phyloP scores from a whole-genome alignment of 2,113 vertebrate species.

The Candoia aspera region DNA sequence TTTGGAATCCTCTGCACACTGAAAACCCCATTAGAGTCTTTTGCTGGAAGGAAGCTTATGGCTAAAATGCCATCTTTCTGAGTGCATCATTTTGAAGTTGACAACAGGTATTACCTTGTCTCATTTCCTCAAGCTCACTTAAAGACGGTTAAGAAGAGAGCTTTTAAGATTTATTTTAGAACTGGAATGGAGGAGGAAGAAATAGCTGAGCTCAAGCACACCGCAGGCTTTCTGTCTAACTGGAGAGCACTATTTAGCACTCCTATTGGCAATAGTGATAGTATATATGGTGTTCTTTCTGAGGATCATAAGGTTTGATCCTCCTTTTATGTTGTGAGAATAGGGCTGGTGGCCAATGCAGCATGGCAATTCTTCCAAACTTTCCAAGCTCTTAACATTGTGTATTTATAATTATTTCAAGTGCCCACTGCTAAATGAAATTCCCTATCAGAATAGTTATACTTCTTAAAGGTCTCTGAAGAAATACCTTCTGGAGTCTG shows the following conservation, averaged over 20 bases:
- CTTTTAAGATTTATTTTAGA: constrained; percentile 58
- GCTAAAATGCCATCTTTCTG: constrained; percentile 49
- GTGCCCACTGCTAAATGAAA: neutral
- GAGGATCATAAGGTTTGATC: neutral
- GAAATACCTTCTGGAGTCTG: neutral
- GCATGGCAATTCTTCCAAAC: constrained; percentile 22
- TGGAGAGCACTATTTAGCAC: rapidly evolving
- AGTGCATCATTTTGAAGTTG: constrained; percentile 46
- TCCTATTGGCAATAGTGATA: neutral
- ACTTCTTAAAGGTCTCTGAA: neutral
- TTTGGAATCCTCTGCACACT: constrained; percentile 55
- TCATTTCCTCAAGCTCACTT: constrained; percentile 60
- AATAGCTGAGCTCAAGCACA: rapidly evolving
- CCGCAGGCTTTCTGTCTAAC: rapidly evolving
- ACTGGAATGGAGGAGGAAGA: neutral
- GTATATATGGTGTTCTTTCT: neutral
- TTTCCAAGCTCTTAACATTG: neutral
- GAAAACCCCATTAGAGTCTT: constrained; percentile 57
- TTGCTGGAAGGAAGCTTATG: constrained; percentile 44
- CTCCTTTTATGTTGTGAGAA: constrained; percentile 3
- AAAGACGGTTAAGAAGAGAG: constrained; percentile 38
- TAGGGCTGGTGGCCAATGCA: neutral
- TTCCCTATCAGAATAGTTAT: neutral
- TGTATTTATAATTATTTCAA: constrained; percentile 42
- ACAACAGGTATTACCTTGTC: constrained; percentile 47